Evolutionary conservation across 2,888 invertebrate species (phyloP).

Genomic region (Parascotia fuliginaria): DNA sequence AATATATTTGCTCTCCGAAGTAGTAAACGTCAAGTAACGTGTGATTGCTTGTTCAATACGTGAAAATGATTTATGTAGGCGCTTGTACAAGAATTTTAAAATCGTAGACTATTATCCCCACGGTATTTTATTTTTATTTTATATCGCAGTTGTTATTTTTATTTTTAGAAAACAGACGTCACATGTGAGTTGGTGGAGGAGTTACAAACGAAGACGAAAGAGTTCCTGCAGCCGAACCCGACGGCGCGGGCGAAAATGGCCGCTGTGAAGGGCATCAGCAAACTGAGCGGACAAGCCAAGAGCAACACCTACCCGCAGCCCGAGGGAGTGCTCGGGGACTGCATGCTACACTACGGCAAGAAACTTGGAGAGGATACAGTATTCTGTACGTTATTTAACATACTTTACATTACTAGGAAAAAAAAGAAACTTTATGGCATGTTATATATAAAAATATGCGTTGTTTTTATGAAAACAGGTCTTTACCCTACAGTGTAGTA

Average conservation of each 20-base stretch:
- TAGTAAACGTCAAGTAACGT: constrained; percentile 3
- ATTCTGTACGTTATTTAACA: constrained; percentile 88
- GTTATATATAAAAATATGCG: too few relatives aligned
- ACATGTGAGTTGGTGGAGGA: constrained; percentile 99
- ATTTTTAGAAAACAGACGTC: constrained; percentile 97
- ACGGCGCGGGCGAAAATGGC: constrained; percentile 98
- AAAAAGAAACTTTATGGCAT: too few relatives aligned
- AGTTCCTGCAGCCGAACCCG: constrained; percentile 99
- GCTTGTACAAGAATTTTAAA: constrained; percentile 5
- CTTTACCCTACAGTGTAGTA: too few relatives aligned
- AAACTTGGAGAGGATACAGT: constrained; percentile 97
- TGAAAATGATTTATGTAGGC: constrained; percentile 23
- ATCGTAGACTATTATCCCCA: neutral
- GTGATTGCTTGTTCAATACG: constrained; percentile 3
- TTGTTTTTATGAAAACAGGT: too few relatives aligned
- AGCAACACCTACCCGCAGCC: constrained; percentile 99
- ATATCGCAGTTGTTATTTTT: too few relatives aligned
- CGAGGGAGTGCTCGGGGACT: constrained; percentile 98
- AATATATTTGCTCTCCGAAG: constrained; percentile 17
- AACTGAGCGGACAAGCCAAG: constrained; percentile 98
- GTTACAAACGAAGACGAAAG: constrained; percentile 98
- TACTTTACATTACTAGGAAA: too few relatives aligned
- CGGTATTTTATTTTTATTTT: too few relatives aligned
- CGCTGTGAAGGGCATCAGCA: constrained; percentile 97
- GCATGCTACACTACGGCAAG: constrained; percentile 97